Conservation (phyloP, 1,140 invertebrate species). For the Tetramorium simillimum region DNA sequence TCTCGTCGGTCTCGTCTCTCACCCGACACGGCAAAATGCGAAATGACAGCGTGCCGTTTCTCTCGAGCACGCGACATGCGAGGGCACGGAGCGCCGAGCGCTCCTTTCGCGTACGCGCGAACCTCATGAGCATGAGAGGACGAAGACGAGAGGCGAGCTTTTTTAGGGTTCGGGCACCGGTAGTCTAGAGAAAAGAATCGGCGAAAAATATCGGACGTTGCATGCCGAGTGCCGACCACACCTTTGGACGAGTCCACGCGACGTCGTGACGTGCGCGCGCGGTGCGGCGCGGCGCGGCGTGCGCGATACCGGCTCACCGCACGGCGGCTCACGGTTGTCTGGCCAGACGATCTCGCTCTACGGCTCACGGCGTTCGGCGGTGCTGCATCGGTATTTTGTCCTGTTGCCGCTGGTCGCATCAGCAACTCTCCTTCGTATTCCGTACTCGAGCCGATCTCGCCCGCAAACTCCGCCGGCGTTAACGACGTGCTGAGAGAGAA, state of each 20-base stretch:
- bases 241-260: constrained; percentile 82
- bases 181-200: not conserved
- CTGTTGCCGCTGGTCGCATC: constrained; percentile 73
- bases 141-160: not conserved
- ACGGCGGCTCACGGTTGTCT: not conserved
- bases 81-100: too few species aligned
- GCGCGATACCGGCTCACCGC: constrained; percentile 54
- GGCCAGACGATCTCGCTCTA: constrained; percentile 79
- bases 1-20: too few species aligned
- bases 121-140: not conserved
- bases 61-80: too few species aligned
- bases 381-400: constrained; percentile 72
- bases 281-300: not conserved
- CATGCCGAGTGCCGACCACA: constrained; percentile 73
- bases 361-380: constrained; percentile 77
- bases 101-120: not conserved
- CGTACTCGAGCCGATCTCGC: not conserved
- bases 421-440: not conserved
- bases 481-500: not conserved
- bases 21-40: too few species aligned
- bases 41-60: not conserved
- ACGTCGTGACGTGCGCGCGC: constrained; percentile 33
- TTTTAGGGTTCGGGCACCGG: not conserved
- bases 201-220: not conserved
- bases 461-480: not conserved